phyloP scores from a whole-genome alignment of 1,140 invertebrate genomes.

The Drosophila malerkotliana region DNA sequence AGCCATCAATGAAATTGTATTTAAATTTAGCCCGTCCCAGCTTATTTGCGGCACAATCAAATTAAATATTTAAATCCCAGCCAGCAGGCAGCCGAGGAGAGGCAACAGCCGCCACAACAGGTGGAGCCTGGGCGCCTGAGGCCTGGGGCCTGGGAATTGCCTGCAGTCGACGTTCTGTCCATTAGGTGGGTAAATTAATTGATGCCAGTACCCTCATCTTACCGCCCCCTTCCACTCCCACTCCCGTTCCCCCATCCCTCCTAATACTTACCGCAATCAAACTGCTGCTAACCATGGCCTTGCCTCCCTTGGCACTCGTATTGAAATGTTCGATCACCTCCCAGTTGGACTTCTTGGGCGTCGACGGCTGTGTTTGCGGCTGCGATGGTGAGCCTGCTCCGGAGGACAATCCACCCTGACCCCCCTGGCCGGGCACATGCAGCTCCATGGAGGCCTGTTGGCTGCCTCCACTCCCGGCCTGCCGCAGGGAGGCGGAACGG shows the following conservation, averaged over 20 bases:
- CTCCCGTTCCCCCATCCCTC: too few relatives aligned
- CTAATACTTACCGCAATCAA: constrained; percentile 85
- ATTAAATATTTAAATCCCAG: constrained; percentile 77
- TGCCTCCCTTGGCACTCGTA: constrained; percentile 84
- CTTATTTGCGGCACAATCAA: constrained; percentile 63
- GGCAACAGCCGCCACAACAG: constrained; percentile 9
- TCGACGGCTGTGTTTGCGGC: constrained; percentile 86
- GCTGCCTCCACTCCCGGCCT: constrained; percentile 61
- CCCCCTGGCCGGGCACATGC: constrained; percentile 71
- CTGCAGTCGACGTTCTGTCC: constrained; percentile 54
- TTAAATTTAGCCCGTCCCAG: constrained; percentile 52
- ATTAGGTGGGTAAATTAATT: constrained; percentile 75
- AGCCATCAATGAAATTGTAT: constrained; percentile 54
- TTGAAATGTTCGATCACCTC: constrained; percentile 94
- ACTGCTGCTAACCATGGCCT: constrained; percentile 85
- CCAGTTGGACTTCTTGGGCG: constrained; percentile 92
- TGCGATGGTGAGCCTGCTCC: constrained; percentile 64
- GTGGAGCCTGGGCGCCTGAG: not conserved
- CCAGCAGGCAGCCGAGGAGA: not conserved
- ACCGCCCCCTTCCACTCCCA: not conserved
- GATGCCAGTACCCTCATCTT: constrained; percentile 48
- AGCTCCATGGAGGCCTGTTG: constrained; percentile 74
- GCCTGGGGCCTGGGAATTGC: not conserved
- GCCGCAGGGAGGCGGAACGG: constrained; percentile 82
- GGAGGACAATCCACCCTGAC: constrained; percentile 18